Percentiles rank a stretch among this genome's conserved stretches.
Conservation (phyloP, 2,797 vertebrate genomes). For the Tokudaia tokunoshimensis region DNA sequence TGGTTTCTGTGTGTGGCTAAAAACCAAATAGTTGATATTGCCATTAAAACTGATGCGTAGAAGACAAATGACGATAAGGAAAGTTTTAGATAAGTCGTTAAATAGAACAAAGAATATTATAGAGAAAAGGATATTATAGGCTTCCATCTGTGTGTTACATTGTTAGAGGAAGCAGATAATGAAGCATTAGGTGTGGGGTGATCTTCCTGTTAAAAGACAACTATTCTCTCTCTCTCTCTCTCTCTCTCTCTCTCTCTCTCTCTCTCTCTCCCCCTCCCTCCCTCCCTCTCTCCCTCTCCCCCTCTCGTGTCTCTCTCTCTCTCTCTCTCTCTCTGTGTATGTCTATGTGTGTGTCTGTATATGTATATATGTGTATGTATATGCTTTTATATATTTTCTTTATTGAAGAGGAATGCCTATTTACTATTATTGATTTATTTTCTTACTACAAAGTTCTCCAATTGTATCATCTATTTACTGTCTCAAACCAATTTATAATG, state of each 20-base stretch:
- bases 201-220: conserved; percentile 40
- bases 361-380: not conserved
- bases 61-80: not conserved
- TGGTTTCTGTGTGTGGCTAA: conserved; percentile 61
- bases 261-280: not conserved
- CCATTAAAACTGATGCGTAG: conserved; percentile 4
- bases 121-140: not conserved
- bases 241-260: no score
- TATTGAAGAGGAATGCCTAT: conserved; percentile 2
- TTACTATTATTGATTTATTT: conserved; percentile 37
- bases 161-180: conserved; percentile 6
- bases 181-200: not conserved
- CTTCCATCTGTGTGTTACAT: not conserved
- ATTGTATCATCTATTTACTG: not conserved
- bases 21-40: conserved; percentile 61
- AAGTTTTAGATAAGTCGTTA: conserved; percentile 12
- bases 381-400: conserved; percentile 26
- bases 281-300: not conserved
- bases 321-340: not conserved
- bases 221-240: not conserved
- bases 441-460: conserved; percentile 35
- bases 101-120: not conserved
- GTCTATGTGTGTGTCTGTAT: not conserved
- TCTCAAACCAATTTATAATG: conserved; percentile 32
- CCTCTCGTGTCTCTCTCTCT: not conserved